A percentile compares a stretch with the other conserved stretches of the same genome.
These are phyloP conservation scores for Leuciscus waleckii DNA, from an alignment of 2,797 vertebrate genomes.

Conservation along the genomic window DNA sequence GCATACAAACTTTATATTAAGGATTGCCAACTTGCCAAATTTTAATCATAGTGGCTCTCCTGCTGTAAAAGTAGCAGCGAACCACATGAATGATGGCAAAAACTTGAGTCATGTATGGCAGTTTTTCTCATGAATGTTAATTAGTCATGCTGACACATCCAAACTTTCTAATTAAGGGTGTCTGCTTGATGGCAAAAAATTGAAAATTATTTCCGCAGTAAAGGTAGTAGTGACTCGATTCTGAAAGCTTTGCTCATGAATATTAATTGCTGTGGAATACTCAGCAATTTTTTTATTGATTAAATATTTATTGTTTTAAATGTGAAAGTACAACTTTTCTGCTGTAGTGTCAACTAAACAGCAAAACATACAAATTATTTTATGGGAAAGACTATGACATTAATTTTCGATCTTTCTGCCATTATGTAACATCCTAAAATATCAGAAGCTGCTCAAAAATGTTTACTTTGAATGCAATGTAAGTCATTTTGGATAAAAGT, in stretches of 20 bases:
- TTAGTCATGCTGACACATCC: background rate
- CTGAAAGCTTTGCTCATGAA: background rate
- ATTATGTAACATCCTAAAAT: background rate
- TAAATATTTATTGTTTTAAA: background rate
- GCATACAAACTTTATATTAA: background rate
- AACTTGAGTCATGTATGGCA: background rate
- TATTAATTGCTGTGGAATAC: background rate
- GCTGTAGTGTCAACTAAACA: background rate
- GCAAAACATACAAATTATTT: background rate
- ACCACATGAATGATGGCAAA: background rate
- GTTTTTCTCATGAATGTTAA: background rate
- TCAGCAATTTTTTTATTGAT: background rate
- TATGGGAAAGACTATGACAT: background rate
- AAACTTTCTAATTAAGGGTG: background rate
- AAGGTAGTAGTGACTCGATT: background rate
- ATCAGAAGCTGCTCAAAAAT: background rate
- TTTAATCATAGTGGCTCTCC: background rate
- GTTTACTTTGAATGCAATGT: background rate
- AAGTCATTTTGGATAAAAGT: background rate
- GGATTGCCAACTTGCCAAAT: background rate
- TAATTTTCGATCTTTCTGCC: background rate
- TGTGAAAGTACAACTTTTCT: background rate
- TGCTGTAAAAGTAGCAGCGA: background rate
- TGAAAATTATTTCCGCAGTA: too few relatives aligned
- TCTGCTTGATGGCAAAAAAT: background rate